Percentiles rank a stretch among this genome's conserved stretches.
phyloP scores from a whole-genome alignment of 2,888 invertebrate species.

The Branchellion lobata region DNA sequence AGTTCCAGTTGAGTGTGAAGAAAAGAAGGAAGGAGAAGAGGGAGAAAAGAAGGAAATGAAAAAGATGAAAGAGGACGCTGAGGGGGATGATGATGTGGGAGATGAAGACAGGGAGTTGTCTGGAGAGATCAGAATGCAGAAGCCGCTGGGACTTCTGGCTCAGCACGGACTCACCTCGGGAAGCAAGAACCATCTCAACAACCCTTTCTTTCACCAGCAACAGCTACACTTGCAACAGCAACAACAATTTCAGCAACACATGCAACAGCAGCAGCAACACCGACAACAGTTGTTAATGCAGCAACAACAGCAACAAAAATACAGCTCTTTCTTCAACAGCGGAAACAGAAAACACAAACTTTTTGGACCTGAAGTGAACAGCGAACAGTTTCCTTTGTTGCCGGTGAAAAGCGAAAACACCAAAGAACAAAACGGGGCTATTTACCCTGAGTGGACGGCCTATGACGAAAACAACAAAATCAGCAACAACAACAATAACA shows the following conservation, averaged over 20 bases:
- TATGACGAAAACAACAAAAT: background rate
- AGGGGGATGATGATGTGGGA: slow-evolving; percentile 16
- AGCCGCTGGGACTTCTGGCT: slow-evolving; percentile 51
- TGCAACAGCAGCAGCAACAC: slow-evolving; percentile 24
- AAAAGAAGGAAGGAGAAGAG: background rate
- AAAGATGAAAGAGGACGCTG: slow-evolving; percentile 55
- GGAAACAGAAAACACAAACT: slow-evolving; percentile 13
- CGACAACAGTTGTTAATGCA: slow-evolving; percentile 19
- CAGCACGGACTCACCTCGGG: slow-evolving; percentile 51
- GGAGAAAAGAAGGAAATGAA: slow-evolving; percentile 47
- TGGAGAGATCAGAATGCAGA: slow-evolving; percentile 51
- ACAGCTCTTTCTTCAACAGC: slow-evolving; percentile 8
- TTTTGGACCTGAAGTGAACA: slow-evolving; percentile 20
- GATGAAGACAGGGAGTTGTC: slow-evolving; percentile 32
- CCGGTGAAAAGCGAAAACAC: background rate
- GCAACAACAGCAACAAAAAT: slow-evolving; percentile 28
- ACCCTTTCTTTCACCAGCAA: background rate
- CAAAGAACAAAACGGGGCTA: slow-evolving; percentile 2
- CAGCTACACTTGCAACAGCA: background rate
- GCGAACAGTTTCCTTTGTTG: background rate
- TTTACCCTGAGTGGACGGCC: background rate
- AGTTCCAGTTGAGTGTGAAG: background rate
- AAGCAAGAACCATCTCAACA: background rate
- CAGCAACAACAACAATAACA: background rate
- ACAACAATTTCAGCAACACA: slow-evolving; percentile 21